Percentiles rank a stretch among this genome's conserved stretches.
Evolutionary conservation across 2,888 invertebrate species (phyloP).

Genomic region (Oxytorus armatus): DNA sequence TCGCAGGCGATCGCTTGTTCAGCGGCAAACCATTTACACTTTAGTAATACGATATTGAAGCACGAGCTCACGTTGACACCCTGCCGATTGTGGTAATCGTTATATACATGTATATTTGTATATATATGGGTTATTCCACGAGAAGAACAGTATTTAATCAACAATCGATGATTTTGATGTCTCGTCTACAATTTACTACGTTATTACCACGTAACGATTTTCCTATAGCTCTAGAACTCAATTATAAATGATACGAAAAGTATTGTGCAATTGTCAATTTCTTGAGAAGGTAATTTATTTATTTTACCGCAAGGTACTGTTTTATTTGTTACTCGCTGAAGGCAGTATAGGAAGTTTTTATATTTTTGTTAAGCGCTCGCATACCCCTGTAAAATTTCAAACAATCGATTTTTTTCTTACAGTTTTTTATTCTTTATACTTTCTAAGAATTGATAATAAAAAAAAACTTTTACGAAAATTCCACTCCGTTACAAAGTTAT

Average conservation of each 20-base stretch:
- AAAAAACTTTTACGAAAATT: no score
- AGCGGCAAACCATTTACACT: conserved; percentile 43
- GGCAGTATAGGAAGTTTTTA: no score
- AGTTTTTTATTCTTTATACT: no score
- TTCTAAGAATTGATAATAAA: no score
- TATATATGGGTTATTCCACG: conserved; percentile 11
- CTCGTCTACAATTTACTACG: no score
- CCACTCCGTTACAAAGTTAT: no score
- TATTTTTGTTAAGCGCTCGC: no score
- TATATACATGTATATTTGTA: neutral
- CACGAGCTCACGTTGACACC: conserved; percentile 14
- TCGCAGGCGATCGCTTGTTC: conserved; percentile 30
- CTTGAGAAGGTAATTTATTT: neutral
- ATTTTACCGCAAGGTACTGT: no score
- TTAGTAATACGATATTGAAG: conserved; percentile 37
- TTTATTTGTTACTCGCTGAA: no score
- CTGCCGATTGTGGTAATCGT: conserved; percentile 6
- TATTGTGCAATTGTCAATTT: neutral
- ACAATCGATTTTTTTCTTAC: no score
- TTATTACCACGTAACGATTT: conserved; percentile 11
- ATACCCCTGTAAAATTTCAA: no score
- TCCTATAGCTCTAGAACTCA: neutral
- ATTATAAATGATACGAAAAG: conserved; percentile 7
- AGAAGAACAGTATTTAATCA: conserved; percentile 11
- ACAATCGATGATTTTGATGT: no score